These are phyloP conservation scores for Orientallactaga sibirica DNA, from an alignment of 2,797 vertebrate genomes.

Conservation along the genomic window DNA sequence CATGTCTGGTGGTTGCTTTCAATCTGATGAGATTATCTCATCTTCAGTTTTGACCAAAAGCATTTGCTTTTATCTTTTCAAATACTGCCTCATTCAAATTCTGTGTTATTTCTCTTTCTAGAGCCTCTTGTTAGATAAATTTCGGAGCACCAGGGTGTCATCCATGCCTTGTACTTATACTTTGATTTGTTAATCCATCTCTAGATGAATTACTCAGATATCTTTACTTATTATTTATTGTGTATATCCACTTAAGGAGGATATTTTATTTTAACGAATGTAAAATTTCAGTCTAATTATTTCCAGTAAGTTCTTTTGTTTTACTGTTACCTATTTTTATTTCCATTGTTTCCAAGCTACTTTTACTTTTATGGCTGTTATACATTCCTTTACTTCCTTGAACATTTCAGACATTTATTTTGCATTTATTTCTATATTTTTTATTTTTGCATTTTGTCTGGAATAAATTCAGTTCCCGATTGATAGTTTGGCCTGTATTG, in stretches of 20 bases:
- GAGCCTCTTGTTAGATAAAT: background rate
- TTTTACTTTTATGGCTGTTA: background rate
- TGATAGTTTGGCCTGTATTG: background rate
- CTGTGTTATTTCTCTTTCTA: background rate
- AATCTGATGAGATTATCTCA: background rate
- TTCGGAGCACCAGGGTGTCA: background rate
- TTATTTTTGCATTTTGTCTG: background rate
- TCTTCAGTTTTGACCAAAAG: background rate
- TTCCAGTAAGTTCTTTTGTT: background rate
- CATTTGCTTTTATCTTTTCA: background rate
- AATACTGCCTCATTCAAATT: background rate
- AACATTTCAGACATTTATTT: background rate
- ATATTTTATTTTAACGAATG: conserved; percentile 1
- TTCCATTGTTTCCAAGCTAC: background rate
- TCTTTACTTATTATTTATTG: background rate
- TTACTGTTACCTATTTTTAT: background rate
- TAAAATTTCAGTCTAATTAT: background rate
- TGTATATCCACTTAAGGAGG: background rate
- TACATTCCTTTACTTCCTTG: background rate
- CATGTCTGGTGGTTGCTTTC: background rate
- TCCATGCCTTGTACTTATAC: background rate
- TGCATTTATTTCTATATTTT: background rate
- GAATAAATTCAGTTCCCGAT: background rate
- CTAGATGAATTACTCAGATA: background rate
- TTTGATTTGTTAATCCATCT: background rate